Conservation (phyloP, 2,797 vertebrate genomes). For the Lutra lutra region DNA sequence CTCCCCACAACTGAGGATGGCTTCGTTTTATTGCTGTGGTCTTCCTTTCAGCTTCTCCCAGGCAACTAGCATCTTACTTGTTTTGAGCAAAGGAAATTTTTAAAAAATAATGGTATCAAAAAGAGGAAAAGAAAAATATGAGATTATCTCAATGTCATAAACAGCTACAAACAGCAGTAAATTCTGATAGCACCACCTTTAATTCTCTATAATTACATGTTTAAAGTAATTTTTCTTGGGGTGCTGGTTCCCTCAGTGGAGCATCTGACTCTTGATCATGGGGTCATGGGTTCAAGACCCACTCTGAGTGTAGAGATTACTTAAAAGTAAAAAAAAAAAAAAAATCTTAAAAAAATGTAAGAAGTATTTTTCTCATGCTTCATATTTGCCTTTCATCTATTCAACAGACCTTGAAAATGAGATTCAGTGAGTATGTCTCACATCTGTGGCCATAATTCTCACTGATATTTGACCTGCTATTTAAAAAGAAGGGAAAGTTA, state of each 20-base stretch:
- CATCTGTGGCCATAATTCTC: neutral
- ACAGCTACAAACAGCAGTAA: neutral
- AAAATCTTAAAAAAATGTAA: neutral
- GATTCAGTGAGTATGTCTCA: neutral
- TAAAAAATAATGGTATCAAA: neutral
- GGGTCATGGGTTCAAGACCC: neutral
- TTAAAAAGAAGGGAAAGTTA: neutral
- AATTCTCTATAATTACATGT: neutral
- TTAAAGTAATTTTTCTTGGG: neutral
- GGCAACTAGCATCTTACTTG: neutral
- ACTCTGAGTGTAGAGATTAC: neutral
- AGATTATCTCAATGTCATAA: neutral
- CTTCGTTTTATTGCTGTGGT: neutral
- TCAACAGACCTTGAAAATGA: slow-evolving; percentile 1
- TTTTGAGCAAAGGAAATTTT: neutral
- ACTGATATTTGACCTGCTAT: neutral
- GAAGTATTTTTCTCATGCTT: neutral
- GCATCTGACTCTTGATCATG: neutral
- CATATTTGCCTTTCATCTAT: neutral
- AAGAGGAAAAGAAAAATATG: neutral
- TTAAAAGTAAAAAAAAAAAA: neutral
- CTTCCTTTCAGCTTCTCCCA: neutral
- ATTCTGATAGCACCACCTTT: neutral
- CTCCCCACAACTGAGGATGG: neutral
- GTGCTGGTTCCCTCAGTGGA: neutral